Percentiles rank a stretch among this genome's conserved stretches.
phyloP scores from a whole-genome alignment of 30 jellyfish, hydroid and myxozoan species.

The Euphysa ruthae region DNA sequence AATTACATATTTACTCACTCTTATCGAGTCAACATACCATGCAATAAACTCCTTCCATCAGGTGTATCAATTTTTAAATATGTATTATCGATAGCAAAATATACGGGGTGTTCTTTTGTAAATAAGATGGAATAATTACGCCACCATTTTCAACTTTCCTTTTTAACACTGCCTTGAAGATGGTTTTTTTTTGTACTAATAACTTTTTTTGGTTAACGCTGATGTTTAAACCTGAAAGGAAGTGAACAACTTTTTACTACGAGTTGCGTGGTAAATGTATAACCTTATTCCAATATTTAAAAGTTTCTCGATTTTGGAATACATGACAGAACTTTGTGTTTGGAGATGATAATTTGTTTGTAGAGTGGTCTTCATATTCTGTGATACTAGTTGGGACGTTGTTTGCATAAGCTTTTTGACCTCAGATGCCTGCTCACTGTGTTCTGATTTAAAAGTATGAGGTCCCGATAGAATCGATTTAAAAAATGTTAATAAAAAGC shows the following conservation, averaged over 20 bases:
- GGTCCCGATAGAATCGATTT: constrained; percentile 1
- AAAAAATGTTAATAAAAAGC: neutral
- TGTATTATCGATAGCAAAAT: constrained; percentile 5
- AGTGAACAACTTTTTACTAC: constrained; percentile 4
- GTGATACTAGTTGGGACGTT: neutral
- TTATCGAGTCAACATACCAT: constrained; percentile 17
- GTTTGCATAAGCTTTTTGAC: neutral
- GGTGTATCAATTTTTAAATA: constrained; percentile 10
- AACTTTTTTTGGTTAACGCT: neutral
- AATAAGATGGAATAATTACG: constrained; percentile 4
- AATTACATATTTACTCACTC: too few species aligned
- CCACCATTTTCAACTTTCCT: neutral
- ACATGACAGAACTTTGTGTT: too few species aligned
- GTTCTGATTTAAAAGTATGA: neutral
- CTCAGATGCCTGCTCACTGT: neutral
- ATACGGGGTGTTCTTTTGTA: neutral
- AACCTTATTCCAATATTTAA: neutral
- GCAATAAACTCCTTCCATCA: constrained; percentile 8
- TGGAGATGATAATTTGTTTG: neutral
- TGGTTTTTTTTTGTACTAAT: neutral
- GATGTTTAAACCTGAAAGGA: neutral
- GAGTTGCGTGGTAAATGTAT: neutral
- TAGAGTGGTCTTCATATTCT: neutral
- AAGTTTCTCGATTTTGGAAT: neutral
- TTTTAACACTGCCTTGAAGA: neutral